Conservation (phyloP, 2,888 invertebrate genomes). For the Xanthorhoe spadicearia region DNA sequence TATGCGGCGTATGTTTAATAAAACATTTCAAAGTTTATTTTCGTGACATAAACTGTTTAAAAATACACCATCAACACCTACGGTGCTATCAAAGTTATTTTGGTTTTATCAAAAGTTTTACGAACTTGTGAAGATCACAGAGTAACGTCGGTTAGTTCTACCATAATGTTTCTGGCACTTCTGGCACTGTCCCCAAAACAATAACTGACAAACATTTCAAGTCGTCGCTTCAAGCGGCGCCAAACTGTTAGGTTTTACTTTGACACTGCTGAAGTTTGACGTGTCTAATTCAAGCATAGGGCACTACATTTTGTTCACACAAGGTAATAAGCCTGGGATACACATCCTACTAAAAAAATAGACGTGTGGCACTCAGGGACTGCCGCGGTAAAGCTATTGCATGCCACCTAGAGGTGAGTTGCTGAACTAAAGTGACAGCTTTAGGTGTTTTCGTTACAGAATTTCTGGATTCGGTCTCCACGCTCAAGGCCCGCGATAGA, state of each 20-base stretch:
- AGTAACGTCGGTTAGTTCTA: not conserved
- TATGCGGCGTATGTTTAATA: conserved; percentile 17
- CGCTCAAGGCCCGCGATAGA: no score
- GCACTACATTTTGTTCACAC: no score
- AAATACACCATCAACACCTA: conserved; percentile 30
- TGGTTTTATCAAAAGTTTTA: conserved; percentile 29
- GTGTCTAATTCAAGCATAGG: no score
- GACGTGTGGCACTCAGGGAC: no score
- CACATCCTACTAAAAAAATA: no score
- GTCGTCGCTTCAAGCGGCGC: not conserved
- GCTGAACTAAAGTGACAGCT: no score
- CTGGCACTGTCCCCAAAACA: not conserved
- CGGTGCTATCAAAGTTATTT: conserved; percentile 32
- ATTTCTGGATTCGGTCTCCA: no score
- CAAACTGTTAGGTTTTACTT: not conserved
- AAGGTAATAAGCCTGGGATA: no score
- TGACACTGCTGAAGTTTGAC: not conserved
- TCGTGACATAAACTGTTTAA: conserved; percentile 17
- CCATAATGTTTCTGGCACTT: not conserved
- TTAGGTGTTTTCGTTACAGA: no score
- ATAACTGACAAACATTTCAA: not conserved
- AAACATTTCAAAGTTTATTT: conserved; percentile 17
- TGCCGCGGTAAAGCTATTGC: no score
- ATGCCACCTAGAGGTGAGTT: no score
- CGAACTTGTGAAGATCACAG: conserved; percentile 7